Base-by-base conservation (phyloP, 2,888 invertebrate genomes). In the Panorpa germanica region DNA sequence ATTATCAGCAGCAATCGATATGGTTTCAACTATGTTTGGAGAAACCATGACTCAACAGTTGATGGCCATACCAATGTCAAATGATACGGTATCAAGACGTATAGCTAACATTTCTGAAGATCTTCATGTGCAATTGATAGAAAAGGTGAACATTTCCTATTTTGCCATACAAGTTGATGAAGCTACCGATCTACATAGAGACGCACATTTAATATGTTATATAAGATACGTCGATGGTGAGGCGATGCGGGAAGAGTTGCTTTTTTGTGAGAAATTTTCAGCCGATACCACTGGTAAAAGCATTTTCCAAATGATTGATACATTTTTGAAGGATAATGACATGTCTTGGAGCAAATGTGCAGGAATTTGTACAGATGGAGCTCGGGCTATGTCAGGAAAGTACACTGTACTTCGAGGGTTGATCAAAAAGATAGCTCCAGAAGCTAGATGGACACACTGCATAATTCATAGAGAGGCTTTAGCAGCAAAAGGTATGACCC, bases 1-100 rank as follows among this genome's bases (percentile, higher is more conserved):
- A 32, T 26, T 37, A 25, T 34, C 35, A 31, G 34, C 35, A 33
- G 36, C 37, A 35, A 37, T 35, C 34, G 36, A 35, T 31, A 37
- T 38, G 33, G 35, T 35, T 28, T 20, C 18, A 31, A 34, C 22
- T 25, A 34, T 38, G 34, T 33, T 35, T 31, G 36, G 38, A 24
- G 29, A 36, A 33, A 29, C 34, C 24, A 34, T 33, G 31, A 33
- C 36, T 11, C 29, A 36, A 22, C 33, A 33, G 32, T 18, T 35
- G 32, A 13, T 24, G 30, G 43, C 33, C 33, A 40, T 45, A 42
- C 44, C 43, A 32, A 41, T 45, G 29, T 44, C 45, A 38, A 39
- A 46, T 38, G 43, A 44, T 42, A 45, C 44, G 26, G 36, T 45
- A 41, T 35, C 33, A 38, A 42, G 45, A 39, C 40, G 43, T 33